Evolutionary conservation across 1,140 invertebrate species (phyloP).

Genomic region (Drosophila tropicalis): DNA sequence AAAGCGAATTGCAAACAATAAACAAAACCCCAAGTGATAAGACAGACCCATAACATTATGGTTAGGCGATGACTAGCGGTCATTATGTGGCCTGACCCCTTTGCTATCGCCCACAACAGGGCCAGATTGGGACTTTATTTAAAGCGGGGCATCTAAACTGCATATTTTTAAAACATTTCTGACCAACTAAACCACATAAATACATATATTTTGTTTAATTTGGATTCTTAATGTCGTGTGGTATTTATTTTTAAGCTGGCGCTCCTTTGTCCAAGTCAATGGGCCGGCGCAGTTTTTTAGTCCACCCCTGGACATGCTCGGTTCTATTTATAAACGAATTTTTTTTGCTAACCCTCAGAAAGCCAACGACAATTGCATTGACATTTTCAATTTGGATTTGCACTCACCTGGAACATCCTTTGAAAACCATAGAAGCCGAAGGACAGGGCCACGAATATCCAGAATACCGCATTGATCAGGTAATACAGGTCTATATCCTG

Average conservation of each 20-base stretch:
- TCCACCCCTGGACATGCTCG: slow-evolving; percentile 41
- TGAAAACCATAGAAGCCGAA: slow-evolving; percentile 72
- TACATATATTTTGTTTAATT: too few species aligned
- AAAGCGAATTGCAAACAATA: slow-evolving; percentile 8
- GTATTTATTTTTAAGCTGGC: too few species aligned
- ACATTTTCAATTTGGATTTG: slow-evolving; percentile 1
- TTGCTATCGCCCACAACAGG: neutral
- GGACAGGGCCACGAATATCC: slow-evolving; percentile 75
- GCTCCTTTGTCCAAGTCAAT: neutral
- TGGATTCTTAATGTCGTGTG: too few species aligned
- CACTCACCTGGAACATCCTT: slow-evolving; percentile 73
- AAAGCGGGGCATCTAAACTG: too few species aligned
- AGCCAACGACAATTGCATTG: slow-evolving; percentile 16
- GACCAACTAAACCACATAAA: too few species aligned
- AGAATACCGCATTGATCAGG: slow-evolving; percentile 77
- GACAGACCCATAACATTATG: neutral
- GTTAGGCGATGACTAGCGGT: neutral
- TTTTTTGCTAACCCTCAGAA: slow-evolving; percentile 45
- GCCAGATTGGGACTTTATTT: neutral
- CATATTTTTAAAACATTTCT: too few species aligned
- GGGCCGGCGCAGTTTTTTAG: neutral
- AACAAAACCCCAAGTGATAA: slow-evolving; percentile 5
- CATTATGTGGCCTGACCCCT: slow-evolving; percentile 8
- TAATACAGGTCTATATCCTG: slow-evolving; percentile 78
- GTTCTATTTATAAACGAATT: slow-evolving; percentile 70